phyloP scores from a whole-genome alignment of 2,888 invertebrate species.

The Amphipyra berbera region DNA sequence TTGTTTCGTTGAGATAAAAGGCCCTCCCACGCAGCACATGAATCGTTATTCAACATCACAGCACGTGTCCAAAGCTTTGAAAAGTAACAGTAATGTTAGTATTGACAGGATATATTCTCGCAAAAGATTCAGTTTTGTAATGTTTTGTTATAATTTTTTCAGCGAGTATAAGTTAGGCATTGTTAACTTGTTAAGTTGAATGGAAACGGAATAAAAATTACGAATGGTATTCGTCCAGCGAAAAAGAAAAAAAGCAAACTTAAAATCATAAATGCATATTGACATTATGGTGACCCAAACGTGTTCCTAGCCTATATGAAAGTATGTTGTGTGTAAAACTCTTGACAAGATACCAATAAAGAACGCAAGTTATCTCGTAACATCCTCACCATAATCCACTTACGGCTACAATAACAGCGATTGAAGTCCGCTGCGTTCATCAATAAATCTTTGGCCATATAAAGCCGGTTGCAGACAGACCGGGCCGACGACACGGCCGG shows the following conservation, averaged over 20 bases:
- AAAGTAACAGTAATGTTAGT: slow-evolving; percentile 32
- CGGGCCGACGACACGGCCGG: slow-evolving; percentile 67
- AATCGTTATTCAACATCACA: slow-evolving; percentile 25
- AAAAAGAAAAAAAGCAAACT: too few species aligned
- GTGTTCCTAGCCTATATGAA: too few species aligned
- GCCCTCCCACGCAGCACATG: slow-evolving; percentile 16
- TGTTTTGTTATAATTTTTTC: too few species aligned
- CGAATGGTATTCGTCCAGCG: too few species aligned
- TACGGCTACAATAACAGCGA: slow-evolving; percentile 28
- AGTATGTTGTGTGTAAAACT: neutral
- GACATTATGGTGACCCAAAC: too few species aligned
- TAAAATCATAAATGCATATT: too few species aligned
- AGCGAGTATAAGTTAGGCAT: too few species aligned
- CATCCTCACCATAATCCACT: slow-evolving; percentile 36
- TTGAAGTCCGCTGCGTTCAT: slow-evolving; percentile 44
- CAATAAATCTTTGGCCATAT: slow-evolving; percentile 52
- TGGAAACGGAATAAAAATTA: too few species aligned
- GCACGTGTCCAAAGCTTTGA: slow-evolving; percentile 28
- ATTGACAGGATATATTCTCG: slow-evolving; percentile 14
- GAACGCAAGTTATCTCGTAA: slow-evolving; percentile 15
- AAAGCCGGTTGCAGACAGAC: slow-evolving; percentile 68
- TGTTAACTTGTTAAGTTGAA: too few species aligned
- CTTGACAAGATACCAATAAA: slow-evolving; percentile 23
- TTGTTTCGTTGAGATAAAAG: slow-evolving; percentile 32
- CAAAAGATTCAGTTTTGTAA: neutral